Percentiles rank a stretch among this genome's conserved stretches.
These are phyloP conservation scores for Lanius collurio DNA, from an alignment of 2,113 vertebrate species.

Conservation along the genomic window DNA sequence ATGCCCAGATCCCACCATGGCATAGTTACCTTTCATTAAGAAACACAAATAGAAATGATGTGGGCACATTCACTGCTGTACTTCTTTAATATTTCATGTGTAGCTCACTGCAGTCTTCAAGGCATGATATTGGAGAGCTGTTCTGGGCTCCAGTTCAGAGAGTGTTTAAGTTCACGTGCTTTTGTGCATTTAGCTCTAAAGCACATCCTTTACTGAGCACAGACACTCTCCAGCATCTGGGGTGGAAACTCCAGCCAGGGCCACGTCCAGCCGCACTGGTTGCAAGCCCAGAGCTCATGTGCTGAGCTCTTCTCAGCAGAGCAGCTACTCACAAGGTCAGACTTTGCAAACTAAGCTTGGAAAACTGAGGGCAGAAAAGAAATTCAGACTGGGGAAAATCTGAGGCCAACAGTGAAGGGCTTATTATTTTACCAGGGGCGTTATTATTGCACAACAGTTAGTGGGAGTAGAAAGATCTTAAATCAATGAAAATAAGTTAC, in stretches of 20 bases:
- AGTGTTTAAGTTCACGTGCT: neutral
- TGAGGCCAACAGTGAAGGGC: neutral
- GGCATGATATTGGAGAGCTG: neutral
- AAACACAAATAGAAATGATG: neutral
- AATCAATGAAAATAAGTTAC: constrained; percentile 40
- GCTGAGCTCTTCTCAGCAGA: neutral
- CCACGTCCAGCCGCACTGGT: neutral
- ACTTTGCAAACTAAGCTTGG: neutral
- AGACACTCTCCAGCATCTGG: neutral
- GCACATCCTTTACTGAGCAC: neutral
- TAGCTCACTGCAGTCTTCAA: neutral
- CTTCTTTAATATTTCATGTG: neutral
- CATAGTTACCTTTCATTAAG: neutral
- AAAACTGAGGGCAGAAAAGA: constrained; percentile 4
- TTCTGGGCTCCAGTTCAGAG: constrained; percentile 20
- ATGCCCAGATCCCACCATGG: accelerated
- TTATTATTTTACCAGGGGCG: constrained; percentile 6
- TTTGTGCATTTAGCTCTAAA: neutral
- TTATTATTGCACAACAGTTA: constrained; percentile 20
- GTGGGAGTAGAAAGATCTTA: constrained; percentile 17
- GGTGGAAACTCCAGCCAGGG: neutral
- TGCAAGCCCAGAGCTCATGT: neutral
- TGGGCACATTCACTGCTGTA: neutral
- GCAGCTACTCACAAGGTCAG: neutral
- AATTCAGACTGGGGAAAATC: neutral